A percentile compares a stretch with the other conserved stretches of the same genome.
Conservation (phyloP, 2,113 vertebrate genomes). For the Todiramphus chloris region DNA sequence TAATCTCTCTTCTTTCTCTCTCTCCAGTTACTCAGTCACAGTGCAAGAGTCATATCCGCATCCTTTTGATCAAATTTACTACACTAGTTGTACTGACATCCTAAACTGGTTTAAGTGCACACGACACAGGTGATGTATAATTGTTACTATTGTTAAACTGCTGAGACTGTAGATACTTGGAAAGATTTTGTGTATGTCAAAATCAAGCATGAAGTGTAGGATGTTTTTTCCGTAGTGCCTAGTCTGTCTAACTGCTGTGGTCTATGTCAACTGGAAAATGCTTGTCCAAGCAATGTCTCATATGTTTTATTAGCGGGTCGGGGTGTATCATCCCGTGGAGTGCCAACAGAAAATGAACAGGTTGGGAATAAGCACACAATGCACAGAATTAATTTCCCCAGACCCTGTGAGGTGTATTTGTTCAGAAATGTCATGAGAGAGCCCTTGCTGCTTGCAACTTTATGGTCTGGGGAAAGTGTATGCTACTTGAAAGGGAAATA, state of each 20-base stretch:
- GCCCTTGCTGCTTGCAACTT: not conserved
- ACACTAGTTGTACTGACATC: slow-evolving; percentile 96
- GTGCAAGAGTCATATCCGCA: slow-evolving; percentile 96
- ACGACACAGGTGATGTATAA: slow-evolving; percentile 85
- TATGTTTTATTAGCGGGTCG: not conserved
- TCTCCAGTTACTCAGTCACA: slow-evolving; percentile 89
- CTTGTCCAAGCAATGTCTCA: not conserved
- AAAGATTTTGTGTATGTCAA: not conserved
- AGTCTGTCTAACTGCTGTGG: not conserved
- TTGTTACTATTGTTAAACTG: not conserved
- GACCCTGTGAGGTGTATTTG: not conserved
- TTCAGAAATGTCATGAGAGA: not conserved
- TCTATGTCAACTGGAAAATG: not conserved
- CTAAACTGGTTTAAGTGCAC: slow-evolving; percentile 99
- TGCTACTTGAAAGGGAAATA: not conserved
- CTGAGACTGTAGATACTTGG: not conserved
- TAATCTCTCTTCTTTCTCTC: not conserved
- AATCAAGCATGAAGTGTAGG: not conserved
- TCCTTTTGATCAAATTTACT: slow-evolving; percentile 95
- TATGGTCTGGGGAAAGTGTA: not conserved
- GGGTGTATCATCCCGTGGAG: not conserved
- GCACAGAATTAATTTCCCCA: not conserved
- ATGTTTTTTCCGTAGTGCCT: not conserved
- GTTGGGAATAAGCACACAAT: not conserved
- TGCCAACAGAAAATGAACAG: not conserved